These are phyloP conservation scores for Argopecten irradians DNA, from an alignment of 1,140 invertebrate species.

Conservation along the genomic window DNA sequence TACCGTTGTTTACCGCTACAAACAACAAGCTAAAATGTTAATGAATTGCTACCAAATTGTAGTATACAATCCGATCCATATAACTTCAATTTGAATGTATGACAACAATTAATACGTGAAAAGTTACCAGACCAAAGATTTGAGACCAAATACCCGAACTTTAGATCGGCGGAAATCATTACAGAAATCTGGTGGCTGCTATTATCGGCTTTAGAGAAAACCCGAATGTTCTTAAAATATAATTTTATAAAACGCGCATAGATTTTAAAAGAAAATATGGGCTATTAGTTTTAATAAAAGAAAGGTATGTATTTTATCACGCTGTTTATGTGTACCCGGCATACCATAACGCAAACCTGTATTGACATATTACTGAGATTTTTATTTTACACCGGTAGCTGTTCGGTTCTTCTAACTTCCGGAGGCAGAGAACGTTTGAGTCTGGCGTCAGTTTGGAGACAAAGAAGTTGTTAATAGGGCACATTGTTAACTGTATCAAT, in stretches of 20 bases:
- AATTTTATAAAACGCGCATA: neutral
- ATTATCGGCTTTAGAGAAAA: neutral
- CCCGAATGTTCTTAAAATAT: neutral
- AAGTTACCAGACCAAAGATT: neutral
- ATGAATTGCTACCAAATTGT: too few species aligned
- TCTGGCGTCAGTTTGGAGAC: conserved; percentile 3
- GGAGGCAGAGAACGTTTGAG: neutral
- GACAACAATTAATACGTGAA: too few species aligned
- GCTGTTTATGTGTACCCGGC: neutral
- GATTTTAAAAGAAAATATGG: neutral
- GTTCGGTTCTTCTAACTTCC: neutral
- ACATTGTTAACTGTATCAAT: neutral
- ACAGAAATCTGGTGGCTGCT: neutral
- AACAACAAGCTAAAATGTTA: too few species aligned
- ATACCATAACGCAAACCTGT: neutral
- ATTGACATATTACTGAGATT: conserved; percentile 14
- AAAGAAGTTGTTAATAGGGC: neutral
- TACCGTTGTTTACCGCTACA: too few species aligned
- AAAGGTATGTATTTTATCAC: neutral
- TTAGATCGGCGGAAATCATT: neutral
- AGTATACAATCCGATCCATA: too few species aligned
- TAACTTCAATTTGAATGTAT: too few species aligned
- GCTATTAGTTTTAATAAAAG: neutral
- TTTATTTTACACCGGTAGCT: neutral
- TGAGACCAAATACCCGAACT: neutral